Base-by-base conservation (phyloP, 2,888 invertebrate species). In the Andrena praecox region DNA sequence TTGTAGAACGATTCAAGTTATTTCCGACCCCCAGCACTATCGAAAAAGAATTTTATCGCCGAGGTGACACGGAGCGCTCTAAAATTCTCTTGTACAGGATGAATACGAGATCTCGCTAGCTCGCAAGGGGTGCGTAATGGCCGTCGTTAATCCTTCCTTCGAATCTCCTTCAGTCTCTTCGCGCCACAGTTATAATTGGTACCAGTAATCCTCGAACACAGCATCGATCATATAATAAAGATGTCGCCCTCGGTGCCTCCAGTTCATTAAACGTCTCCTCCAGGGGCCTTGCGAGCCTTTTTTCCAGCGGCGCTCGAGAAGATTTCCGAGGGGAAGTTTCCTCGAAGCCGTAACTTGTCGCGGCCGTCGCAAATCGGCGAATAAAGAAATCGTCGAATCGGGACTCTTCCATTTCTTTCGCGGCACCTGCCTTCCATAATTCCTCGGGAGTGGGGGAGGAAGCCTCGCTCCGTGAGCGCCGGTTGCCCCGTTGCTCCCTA, bases 301-400 rank as follows among this genome's bases (percentile, higher is more conserved):
- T 27, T 56, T 20, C 35, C 20, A 16, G 12, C 16, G 0, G 10
- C 71, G 20, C n/a, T 20, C 27, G 56, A 16, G 31, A n/a, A 24
- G 48, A 60, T 54, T 67, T 52, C 66, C 52, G 16, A 56, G 29
- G 20, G 71, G 62, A n/a, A 50, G 59, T 29, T 60, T 52, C 20
- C 52, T 1, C 73, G 60, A 1, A 8, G 50, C 31, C 50, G 67
- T 52, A 60, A 73, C 35, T 66, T 66, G 62, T 64, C 42, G 54
- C 52, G 69, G 42, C 64, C 42, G 42, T 72, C 73, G 70, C 72
- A 52, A 73, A 86, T 86, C 84, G 80, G 76, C 69, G 88, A 88
- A 87, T 87, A 87, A 87, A 87, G 86, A 84, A 87, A 88, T 87
- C 88, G 85, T 87, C 88, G 88, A 81, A 86, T 59, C 76, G 70